Evolutionary conservation across 2,113 vertebrate genomes (phyloP), one percentile per base, ranked within the genome.

Genomic region (Aythya baeri): DNA sequence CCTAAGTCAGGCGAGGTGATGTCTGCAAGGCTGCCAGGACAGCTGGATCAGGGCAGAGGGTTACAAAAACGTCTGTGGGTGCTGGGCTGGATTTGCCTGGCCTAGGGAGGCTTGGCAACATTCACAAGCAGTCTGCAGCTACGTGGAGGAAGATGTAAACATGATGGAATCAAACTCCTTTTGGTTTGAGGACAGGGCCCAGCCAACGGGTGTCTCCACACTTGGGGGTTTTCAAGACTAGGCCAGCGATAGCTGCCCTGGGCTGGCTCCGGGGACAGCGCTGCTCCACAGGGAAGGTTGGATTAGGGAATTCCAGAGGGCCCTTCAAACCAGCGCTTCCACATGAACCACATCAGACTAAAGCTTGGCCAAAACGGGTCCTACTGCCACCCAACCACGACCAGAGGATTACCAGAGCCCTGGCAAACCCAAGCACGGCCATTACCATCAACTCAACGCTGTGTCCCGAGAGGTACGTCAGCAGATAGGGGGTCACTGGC

Each of bases 401-500:
- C 25, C 62, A 32, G 17, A 71, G 52, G 21, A 17, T 7, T 21
- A 74, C 16, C 36, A 46, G n/a, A 26, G 27, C 14, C 43, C 36
- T 1, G 5, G 55, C 20, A 52, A 54, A 59, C 0, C 0, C 2
- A 17, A 17, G 7, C 41, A 2, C 0, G 0, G 59, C 18, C 32
- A 98, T 98, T 95, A 99, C 99, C n/a, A 97, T 99, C 91, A 99
- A 98, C 91, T 98, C 98, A 88, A 98, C 70, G 38, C 99, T 99
- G 94, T 99, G 98, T 83, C 99, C 98, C 0, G 98, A 98, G 88
- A 99, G 98, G 95, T 99, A 99, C 3, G 99, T 99, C 82, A 99
- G 98, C 68, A 99, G 98, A 94, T 99, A 99, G 18, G 99, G 98
- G 49, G 99, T 99, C 41, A 98, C 98, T 26, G 99, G 98, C 84